Evolutionary conservation across 2,888 invertebrate genomes (phyloP), one percentile per base, ranked within the genome.

Genomic region (Cacoxenus indagator): DNA sequence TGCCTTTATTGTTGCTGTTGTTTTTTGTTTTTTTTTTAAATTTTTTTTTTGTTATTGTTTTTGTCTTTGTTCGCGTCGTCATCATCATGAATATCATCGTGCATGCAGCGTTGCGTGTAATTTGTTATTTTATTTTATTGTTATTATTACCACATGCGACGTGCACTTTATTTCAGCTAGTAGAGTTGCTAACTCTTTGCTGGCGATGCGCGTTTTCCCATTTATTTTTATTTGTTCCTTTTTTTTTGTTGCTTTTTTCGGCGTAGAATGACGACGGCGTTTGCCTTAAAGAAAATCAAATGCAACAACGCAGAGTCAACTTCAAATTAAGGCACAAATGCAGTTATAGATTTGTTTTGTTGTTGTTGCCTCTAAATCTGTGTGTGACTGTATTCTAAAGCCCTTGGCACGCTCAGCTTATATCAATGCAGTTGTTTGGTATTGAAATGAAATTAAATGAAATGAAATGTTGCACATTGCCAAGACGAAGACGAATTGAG

Each of bases 111-210:
- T 84, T 83, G 84, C 84, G 84, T 84, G 84, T 85, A 83, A 83
- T 84, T 85, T 84, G 85, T 85, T 85, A 83, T 81, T 84, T 85
- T 80, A 84, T 84, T 84, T 85, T 84, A 85, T 84, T 84, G 83
- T 84, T 84, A 84, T 84, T 83, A 82, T 83, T 83, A 83, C 83
- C 81, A 76, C 83, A 82, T 82, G 81, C 81, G 81, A 81, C 79
- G 82, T 81, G 81, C 79, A 81, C 78, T 82, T 81, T 78, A 81
- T 82, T 82, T 82, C 81, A 37, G 37, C 14, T 37, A 37, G 9
- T 37, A 37, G 14, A 37, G 81, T 81, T 80, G 81, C 80, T 80
- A 81, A 73, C 72, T 76, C 78, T 78, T 77, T 81, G 65, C 67
- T 61, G 69, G 45, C 51, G 57, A 62, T 71, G 65, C 19, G 43